A percentile compares a stretch with the other conserved stretches of the same genome.
Conservation (phyloP, 2,797 vertebrate genomes). For the Anomalospiza imberbis region DNA sequence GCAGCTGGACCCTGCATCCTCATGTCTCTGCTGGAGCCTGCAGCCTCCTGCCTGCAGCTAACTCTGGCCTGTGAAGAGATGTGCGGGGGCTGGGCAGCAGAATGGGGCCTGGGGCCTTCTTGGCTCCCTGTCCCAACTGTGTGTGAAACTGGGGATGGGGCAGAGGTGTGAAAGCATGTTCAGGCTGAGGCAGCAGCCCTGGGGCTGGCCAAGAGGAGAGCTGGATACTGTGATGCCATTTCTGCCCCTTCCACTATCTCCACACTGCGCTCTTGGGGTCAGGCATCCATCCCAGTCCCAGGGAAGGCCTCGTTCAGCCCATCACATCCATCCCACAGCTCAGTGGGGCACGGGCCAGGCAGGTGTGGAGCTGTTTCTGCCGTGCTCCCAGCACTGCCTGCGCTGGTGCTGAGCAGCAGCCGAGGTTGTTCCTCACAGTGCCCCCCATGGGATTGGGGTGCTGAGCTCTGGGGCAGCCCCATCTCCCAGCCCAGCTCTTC, state of each 20-base stretch:
- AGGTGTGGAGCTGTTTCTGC: neutral
- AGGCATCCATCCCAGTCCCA: accelerated
- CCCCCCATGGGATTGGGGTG: neutral
- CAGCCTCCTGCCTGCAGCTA: neutral
- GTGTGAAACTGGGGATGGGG: neutral
- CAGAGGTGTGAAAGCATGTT: neutral
- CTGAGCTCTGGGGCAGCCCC: neutral
- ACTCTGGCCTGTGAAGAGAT: neutral
- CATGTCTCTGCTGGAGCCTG: neutral
- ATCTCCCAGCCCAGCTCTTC: neutral
- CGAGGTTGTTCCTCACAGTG: neutral
- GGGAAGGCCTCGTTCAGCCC: neutral
- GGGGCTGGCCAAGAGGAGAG: neutral
- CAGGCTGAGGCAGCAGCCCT: neutral
- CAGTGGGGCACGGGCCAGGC: neutral
- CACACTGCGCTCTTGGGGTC: accelerated
- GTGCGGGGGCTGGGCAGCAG: neutral
- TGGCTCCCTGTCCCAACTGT: neutral
- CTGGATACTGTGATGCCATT: neutral
- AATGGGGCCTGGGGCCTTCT: neutral
- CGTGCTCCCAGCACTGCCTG: accelerated
- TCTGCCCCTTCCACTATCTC: neutral
- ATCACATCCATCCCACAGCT: neutral
- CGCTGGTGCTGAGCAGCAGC: neutral
- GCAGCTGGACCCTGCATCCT: neutral